Conservation (phyloP, 2,888 invertebrate species). For the Catocala sponsa region DNA sequence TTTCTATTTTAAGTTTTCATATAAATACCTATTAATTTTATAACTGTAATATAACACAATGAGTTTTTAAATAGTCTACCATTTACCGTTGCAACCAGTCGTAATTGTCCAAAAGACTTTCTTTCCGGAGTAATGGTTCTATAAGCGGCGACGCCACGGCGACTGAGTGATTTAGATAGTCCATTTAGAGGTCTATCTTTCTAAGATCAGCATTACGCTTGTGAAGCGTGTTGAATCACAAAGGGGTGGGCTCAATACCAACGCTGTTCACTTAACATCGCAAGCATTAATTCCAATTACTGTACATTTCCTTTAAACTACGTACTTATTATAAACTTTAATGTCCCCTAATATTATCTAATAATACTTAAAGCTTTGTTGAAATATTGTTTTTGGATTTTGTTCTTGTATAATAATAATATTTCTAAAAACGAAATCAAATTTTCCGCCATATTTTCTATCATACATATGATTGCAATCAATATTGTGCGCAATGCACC, state of each 20-base stretch:
- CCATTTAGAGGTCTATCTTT: conserved; percentile 5
- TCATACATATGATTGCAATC: conserved; percentile 81
- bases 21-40: too few species aligned
- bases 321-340: too few species aligned
- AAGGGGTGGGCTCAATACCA: conserved; percentile 4
- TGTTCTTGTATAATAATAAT: neutral
- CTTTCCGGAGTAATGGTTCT: neutral
- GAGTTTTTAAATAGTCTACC: too few species aligned
- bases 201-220: conserved; percentile 5
- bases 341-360: too few species aligned
- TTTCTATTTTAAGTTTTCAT: too few species aligned
- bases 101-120: too few species aligned
- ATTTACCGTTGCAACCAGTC: too few species aligned
- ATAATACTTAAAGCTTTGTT: too few species aligned
- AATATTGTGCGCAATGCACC: conserved; percentile 85
- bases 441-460: conserved; percentile 81
- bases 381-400: too few species aligned
- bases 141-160: neutral
- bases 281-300: too few species aligned
- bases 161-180: neutral
- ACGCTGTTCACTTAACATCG: neutral
- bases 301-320: too few species aligned
- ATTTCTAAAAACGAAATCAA: conserved; percentile 53
- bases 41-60: too few species aligned
- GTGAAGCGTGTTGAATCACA: conserved; percentile 4